A percentile compares a stretch with the other conserved stretches of the same genome.
phyloP scores from a whole-genome alignment of 1,140 invertebrate genomes.

The Diprion similis region DNA sequence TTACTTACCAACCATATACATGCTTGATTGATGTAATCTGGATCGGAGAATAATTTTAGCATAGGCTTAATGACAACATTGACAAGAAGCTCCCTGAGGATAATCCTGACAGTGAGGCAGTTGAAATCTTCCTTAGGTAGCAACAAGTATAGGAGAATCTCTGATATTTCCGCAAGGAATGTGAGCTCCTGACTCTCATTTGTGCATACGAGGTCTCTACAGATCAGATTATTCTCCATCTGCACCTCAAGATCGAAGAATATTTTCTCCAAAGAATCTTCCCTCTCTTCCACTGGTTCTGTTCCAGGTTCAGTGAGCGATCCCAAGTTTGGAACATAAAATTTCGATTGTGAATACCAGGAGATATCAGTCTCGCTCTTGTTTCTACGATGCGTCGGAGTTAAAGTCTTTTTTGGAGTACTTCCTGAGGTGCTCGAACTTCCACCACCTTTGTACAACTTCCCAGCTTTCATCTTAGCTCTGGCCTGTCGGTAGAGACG shows the following conservation, averaged over 20 bases:
- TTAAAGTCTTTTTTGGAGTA: constrained; percentile 54
- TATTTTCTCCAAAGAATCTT: constrained; percentile 70
- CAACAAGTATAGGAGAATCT: constrained; percentile 85
- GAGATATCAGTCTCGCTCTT: constrained; percentile 76
- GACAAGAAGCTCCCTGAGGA: constrained; percentile 83
- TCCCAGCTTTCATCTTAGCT: constrained; percentile 66
- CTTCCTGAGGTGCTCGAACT: constrained; percentile 57
- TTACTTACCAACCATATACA: constrained; percentile 87
- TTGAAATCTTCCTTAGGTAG: constrained; percentile 86
- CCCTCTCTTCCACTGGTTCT: constrained; percentile 38
- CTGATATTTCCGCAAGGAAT: constrained; percentile 83
- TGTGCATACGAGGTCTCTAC: constrained; percentile 72
- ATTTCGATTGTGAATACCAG: constrained; percentile 66
- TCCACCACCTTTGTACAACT: constrained; percentile 57
- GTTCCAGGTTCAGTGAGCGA: constrained; percentile 52
- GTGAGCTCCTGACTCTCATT: constrained; percentile 72
- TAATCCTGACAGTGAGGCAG: constrained; percentile 78
- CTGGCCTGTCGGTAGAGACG: constrained; percentile 80
- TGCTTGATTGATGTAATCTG: constrained; percentile 93
- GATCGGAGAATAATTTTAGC: constrained; percentile 85
- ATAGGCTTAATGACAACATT: constrained; percentile 82
- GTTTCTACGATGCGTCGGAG: constrained; percentile 68
- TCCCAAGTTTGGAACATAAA: constrained; percentile 57
- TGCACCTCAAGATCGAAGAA: constrained; percentile 90
- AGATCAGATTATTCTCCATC: constrained; percentile 81